These are phyloP conservation scores for Oxyura jamaicensis DNA, from an alignment of 2,113 vertebrate genomes.

Conservation along the genomic window DNA sequence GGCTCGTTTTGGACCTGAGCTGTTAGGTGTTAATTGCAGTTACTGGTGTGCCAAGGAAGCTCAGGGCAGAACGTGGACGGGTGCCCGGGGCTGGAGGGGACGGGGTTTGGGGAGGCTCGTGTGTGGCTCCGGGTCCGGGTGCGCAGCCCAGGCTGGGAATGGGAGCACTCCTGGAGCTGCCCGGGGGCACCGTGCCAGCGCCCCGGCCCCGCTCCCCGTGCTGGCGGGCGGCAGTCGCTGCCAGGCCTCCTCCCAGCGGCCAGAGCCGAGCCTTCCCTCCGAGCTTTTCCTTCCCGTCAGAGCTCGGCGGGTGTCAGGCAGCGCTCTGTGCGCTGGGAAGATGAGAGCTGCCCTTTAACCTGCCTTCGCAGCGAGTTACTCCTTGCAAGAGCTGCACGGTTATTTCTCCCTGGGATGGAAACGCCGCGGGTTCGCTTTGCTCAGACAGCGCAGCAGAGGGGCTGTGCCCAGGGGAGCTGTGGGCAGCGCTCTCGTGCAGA, in stretches of 20 bases:
- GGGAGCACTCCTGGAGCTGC: no score
- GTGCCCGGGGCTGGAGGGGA: no score
- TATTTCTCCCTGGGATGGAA: not conserved
- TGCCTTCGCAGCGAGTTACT: fast-evolving
- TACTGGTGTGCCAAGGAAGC: no score
- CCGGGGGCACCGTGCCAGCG: no score
- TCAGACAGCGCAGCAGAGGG: fast-evolving
- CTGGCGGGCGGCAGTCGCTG: no score
- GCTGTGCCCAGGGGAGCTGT: fast-evolving
- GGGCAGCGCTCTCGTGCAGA: fast-evolving
- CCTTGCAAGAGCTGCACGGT: not conserved
- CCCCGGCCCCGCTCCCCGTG: no score
- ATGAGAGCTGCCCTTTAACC: not conserved
- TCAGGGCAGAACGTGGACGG: no score
- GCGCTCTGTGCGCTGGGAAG: fast-evolving
- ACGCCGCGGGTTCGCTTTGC: not conserved
- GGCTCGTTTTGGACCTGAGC: not conserved
- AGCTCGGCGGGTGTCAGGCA: fast-evolving
- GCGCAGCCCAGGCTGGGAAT: no score
- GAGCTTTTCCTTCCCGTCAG: fast-evolving
- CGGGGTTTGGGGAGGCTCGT: not conserved
- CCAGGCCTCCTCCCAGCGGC: no score
- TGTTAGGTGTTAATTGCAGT: no score
- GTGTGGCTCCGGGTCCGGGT: no score
- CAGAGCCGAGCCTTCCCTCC: no score